A percentile compares a stretch with the other conserved stretches of the same genome.
These are phyloP conservation scores for Araneus ventricosus DNA, from an alignment of 1,140 invertebrate genomes.

Conservation along the genomic window DNA sequence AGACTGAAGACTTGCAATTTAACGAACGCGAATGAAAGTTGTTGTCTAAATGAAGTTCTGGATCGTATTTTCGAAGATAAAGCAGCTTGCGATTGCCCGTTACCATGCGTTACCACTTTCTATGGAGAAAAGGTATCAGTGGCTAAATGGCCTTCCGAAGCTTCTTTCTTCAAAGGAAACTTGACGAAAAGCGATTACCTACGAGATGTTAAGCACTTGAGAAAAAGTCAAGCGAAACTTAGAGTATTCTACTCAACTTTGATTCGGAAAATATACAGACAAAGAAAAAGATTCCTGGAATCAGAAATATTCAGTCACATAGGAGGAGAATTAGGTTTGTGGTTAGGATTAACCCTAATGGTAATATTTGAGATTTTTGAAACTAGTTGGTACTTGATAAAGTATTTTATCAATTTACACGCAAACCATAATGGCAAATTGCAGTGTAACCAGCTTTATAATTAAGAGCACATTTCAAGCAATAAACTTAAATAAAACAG, in stretches of 20 bases:
- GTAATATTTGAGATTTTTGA: slow-evolving; percentile 37
- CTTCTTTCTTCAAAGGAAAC: background rate
- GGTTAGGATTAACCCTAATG: slow-evolving; percentile 39
- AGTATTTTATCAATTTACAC: background rate
- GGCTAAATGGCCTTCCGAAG: slow-evolving; percentile 14
- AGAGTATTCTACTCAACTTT: slow-evolving; percentile 14
- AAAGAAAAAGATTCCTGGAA: background rate
- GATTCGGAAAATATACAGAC: background rate
- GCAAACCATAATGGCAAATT: too few species aligned
- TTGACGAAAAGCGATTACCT: background rate
- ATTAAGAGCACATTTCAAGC: too few species aligned
- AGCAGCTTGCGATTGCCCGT: background rate
- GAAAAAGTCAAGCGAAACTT: background rate
- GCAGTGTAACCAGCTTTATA: too few species aligned
- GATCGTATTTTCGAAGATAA: background rate
- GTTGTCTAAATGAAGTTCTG: slow-evolving; percentile 8
- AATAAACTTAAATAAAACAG: too few species aligned
- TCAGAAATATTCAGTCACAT: slow-evolving; percentile 50
- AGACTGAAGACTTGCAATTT: background rate
- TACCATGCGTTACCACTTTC: background rate
- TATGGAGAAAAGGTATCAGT: background rate
- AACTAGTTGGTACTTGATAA: background rate
- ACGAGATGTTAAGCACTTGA: background rate
- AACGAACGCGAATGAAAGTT: background rate
- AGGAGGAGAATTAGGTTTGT: slow-evolving; percentile 46